phyloP scores from a whole-genome alignment of 2,888 invertebrate genomes.

The Philonicus albiceps region DNA sequence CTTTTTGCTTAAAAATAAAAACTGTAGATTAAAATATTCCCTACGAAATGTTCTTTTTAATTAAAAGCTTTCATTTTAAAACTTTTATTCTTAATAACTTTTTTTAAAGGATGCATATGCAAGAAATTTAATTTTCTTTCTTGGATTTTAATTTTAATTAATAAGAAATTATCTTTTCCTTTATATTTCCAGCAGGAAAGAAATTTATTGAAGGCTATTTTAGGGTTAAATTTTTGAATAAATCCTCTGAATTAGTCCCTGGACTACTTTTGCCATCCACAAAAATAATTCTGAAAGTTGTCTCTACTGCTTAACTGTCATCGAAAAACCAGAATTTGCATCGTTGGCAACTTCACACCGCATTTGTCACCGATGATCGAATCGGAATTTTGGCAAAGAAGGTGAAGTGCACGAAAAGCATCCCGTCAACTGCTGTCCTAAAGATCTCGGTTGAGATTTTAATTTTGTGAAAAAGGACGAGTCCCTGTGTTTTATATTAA shows the following conservation, averaged over 20 bases:
- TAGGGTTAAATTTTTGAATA: too few relatives aligned
- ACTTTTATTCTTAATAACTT: too few relatives aligned
- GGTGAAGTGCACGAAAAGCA: not conserved
- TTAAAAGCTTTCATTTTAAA: too few relatives aligned
- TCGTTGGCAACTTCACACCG: conserved; percentile 45
- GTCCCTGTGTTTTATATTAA: not conserved
- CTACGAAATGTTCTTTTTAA: too few relatives aligned
- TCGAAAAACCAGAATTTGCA: conserved; percentile 21
- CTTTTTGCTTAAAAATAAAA: too few relatives aligned
- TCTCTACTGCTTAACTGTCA: not conserved
- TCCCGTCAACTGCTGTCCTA: not conserved
- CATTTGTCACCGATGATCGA: conserved; percentile 48
- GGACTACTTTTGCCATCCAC: not conserved
- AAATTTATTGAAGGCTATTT: too few relatives aligned
- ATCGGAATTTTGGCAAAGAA: conserved; percentile 39
- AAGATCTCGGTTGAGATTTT: not conserved
- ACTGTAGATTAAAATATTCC: too few relatives aligned
- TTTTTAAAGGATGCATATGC: too few relatives aligned
- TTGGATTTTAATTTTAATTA: too few relatives aligned
- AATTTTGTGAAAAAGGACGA: conserved; percentile 4
- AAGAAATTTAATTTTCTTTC: too few relatives aligned
- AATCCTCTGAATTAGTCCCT: not conserved
- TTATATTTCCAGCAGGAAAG: too few relatives aligned
- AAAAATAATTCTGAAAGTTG: conserved; percentile 17
- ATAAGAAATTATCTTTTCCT: too few relatives aligned